Percentiles rank a stretch among this genome's conserved stretches.
phyloP scores from a whole-genome alignment of 2,113 vertebrate species.

The Antidorcas marsupialis region DNA sequence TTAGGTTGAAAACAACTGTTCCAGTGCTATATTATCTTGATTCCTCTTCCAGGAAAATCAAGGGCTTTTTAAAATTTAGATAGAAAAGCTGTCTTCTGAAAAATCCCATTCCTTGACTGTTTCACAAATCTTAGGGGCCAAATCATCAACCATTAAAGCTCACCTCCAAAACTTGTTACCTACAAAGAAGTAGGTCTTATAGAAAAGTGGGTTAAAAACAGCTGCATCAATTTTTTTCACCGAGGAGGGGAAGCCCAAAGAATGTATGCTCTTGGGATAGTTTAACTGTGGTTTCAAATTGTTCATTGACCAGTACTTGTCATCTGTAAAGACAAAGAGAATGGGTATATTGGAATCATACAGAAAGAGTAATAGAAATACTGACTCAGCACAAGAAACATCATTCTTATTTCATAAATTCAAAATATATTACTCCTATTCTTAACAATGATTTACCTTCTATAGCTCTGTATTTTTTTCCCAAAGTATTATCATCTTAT shows the following conservation, averaged over 20 bases:
- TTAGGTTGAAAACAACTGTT: not conserved
- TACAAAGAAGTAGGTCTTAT: constrained; percentile 90
- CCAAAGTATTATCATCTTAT: not conserved
- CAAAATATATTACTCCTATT: not conserved
- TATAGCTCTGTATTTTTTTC: not conserved
- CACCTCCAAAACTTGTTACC: constrained; percentile 92
- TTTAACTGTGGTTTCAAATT: constrained; percentile 81
- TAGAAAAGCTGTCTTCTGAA: not conserved
- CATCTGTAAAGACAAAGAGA: constrained; percentile 60
- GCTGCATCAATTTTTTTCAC: constrained; percentile 90
- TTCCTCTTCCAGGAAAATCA: not conserved
- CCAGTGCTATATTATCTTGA: not conserved
- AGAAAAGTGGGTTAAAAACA: constrained; percentile 80
- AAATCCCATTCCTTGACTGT: not conserved
- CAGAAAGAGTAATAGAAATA: not conserved
- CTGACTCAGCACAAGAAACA: not conserved
- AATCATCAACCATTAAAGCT: not conserved
- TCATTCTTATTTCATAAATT: not conserved
- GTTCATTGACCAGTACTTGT: constrained; percentile 87
- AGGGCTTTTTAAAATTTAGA: not conserved
- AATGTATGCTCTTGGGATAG: constrained; percentile 88
- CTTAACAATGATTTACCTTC: not conserved
- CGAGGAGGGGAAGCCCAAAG: constrained; percentile 86
- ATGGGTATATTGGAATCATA: not conserved
- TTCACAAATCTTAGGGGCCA: not conserved